phyloP scores from a whole-genome alignment of 2,113 vertebrate genomes.

The Agapornis roseicollis region DNA sequence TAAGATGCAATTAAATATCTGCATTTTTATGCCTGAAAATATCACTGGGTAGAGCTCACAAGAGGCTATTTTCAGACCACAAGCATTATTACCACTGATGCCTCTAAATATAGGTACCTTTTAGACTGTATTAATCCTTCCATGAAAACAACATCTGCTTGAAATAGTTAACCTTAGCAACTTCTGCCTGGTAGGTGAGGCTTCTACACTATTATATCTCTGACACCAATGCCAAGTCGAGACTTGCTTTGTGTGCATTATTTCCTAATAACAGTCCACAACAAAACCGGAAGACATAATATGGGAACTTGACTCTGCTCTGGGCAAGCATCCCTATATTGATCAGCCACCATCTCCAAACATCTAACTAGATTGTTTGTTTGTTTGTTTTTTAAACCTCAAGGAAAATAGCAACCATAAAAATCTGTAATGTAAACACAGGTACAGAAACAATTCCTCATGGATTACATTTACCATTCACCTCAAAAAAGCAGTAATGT shows the following conservation, averaged over 20 bases:
- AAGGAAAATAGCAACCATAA: not conserved
- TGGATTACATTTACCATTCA: not conserved
- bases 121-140: not conserved
- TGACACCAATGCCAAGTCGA: not conserved
- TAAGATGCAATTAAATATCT: not conserved
- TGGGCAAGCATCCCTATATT: not conserved
- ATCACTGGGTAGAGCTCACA: not conserved
- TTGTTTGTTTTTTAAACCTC: not conserved
- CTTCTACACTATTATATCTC: not conserved
- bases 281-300: not conserved
- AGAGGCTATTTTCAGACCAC: not conserved
- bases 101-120: not conserved
- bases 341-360: not conserved
- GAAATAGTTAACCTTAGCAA: not conserved
- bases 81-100: not conserved
- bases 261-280: not conserved
- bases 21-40: not conserved
- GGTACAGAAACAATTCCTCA: not conserved
- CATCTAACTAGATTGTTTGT: not conserved
- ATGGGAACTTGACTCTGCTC: not conserved
- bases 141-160: not conserved
- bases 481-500: not conserved
- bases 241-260: not conserved
- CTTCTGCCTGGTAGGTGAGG: not conserved
- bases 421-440: not conserved